These are phyloP conservation scores for Cherax destructor DNA, from an alignment of 1,140 invertebrate genomes.

Conservation along the genomic window DNA sequence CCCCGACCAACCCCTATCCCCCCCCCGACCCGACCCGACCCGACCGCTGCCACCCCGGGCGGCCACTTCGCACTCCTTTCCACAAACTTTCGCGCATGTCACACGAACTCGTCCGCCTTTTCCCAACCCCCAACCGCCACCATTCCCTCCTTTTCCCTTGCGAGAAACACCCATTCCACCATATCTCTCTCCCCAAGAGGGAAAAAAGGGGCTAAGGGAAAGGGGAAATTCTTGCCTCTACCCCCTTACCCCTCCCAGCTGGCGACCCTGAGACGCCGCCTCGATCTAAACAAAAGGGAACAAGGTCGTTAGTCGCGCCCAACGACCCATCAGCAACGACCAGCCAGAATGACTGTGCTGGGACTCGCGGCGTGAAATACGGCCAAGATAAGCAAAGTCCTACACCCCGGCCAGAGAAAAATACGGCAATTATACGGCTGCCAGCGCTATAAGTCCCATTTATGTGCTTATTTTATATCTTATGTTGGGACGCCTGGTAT, in stretches of 20 bases:
- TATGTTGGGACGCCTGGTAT: conserved; percentile 37
- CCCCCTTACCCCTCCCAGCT: too few relatives aligned
- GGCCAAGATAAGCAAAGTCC: conserved; percentile 61
- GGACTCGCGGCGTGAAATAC: conserved; percentile 51
- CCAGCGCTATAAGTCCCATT: conserved; percentile 54
- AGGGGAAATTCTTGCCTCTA: too few relatives aligned
- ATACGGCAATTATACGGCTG: conserved; percentile 62
- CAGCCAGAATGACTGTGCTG: conserved; percentile 56
- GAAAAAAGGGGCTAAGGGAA: too few relatives aligned
- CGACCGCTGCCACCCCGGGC: too few relatives aligned
- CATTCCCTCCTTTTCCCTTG: background rate
- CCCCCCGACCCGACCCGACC: background rate
- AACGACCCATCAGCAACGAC: conserved; percentile 60
- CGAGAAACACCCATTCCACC: too few relatives aligned
- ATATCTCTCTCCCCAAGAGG: too few relatives aligned
- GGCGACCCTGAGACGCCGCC: conserved; percentile 38
- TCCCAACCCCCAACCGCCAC: background rate
- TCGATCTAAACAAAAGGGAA: conserved; percentile 61
- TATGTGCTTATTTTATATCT: conserved; percentile 61
- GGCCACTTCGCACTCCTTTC: conserved; percentile 5
- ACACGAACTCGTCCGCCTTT: background rate
- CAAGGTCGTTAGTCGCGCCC: conserved; percentile 60
- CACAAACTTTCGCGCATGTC: conserved; percentile 44
- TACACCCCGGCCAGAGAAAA: conserved; percentile 46
- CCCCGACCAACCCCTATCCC: background rate